phyloP scores from a whole-genome alignment of 1,140 invertebrate species.

The Ceratina australensis region DNA sequence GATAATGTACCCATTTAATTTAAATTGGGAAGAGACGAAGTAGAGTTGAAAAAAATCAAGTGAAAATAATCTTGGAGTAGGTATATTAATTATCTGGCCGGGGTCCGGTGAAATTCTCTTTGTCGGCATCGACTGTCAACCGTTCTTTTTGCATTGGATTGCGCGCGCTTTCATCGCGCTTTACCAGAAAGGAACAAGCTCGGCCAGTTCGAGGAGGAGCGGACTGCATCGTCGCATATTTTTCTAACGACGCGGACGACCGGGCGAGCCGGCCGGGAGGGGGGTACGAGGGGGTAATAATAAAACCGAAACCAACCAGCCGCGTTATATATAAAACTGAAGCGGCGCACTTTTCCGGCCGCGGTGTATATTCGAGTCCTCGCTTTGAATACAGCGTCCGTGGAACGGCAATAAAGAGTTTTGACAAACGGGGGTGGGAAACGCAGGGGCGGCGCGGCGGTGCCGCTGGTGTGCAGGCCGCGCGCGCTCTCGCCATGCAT shows the following conservation, averaged over 20 bases:
- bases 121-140: neutral
- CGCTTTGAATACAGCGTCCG: slow-evolving; percentile 68
- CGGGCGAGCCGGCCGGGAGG: slow-evolving; percentile 9
- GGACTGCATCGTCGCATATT: slow-evolving; percentile 55
- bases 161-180: slow-evolving; percentile 41
- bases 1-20: too few relatives aligned
- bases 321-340: slow-evolving; percentile 65
- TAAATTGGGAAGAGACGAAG: neutral
- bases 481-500: slow-evolving; percentile 38
- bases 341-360: slow-evolving; percentile 64
- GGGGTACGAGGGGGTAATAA: slow-evolving; percentile 57
- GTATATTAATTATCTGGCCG: neutral
- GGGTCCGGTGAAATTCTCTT: slow-evolving; percentile 6
- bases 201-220: slow-evolving; percentile 25
- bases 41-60: neutral
- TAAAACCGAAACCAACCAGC: slow-evolving; percentile 63
- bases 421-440: slow-evolving; percentile 64
- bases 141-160: neutral
- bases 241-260: slow-evolving; percentile 8
- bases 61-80: slow-evolving; percentile 1
- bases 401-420: slow-evolving; percentile 71
- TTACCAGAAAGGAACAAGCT: slow-evolving; percentile 47
- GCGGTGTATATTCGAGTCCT: slow-evolving; percentile 62
- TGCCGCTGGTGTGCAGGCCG: slow-evolving; percentile 13
- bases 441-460: neutral